These are phyloP conservation scores for Caenorhabditis brenneri DNA, from an alignment of 1,140 invertebrate species.

Conservation along the genomic window DNA sequence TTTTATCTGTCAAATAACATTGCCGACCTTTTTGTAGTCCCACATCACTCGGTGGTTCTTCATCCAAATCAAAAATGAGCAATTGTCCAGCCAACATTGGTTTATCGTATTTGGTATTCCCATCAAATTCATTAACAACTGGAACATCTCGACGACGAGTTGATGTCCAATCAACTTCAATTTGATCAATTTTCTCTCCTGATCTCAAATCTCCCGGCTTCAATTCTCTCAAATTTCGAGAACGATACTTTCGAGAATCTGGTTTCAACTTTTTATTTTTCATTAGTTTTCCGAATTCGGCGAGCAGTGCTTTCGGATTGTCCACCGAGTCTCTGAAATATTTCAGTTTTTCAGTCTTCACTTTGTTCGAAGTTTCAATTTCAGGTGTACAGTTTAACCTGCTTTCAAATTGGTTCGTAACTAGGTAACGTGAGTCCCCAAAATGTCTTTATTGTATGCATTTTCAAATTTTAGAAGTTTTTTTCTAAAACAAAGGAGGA, in stretches of 20 bases:
- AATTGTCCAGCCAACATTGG: slow-evolving; percentile 69
- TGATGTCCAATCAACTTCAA: slow-evolving; percentile 48
- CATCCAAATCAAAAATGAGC: slow-evolving; percentile 68
- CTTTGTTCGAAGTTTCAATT: no score
- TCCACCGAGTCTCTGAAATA: slow-evolving; percentile 63
- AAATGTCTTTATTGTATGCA: no score
- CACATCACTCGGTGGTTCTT: slow-evolving; percentile 60
- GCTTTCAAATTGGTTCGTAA: no score
- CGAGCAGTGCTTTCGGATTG: slow-evolving; percentile 62
- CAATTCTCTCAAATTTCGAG: slow-evolving; percentile 46
- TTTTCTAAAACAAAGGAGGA: no score
- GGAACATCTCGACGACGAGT: slow-evolving; percentile 41
- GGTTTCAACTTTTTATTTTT: slow-evolving; percentile 53
- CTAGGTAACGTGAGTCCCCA: no score
- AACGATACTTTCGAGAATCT: neutral
- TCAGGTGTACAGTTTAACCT: no score
- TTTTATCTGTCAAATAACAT: no score
- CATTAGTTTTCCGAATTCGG: slow-evolving; percentile 62
- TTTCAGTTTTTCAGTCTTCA: no score
- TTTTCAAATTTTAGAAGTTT: no score
- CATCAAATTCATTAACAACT: neutral
- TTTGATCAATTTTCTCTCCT: slow-evolving; percentile 46
- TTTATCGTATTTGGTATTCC: slow-evolving; percentile 47
- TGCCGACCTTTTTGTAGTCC: slow-evolving; percentile 11
- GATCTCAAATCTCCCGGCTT: slow-evolving; percentile 44